Evolutionary conservation across 2,113 vertebrate genomes (phyloP).

Genomic region (Vombatus ursinus): DNA sequence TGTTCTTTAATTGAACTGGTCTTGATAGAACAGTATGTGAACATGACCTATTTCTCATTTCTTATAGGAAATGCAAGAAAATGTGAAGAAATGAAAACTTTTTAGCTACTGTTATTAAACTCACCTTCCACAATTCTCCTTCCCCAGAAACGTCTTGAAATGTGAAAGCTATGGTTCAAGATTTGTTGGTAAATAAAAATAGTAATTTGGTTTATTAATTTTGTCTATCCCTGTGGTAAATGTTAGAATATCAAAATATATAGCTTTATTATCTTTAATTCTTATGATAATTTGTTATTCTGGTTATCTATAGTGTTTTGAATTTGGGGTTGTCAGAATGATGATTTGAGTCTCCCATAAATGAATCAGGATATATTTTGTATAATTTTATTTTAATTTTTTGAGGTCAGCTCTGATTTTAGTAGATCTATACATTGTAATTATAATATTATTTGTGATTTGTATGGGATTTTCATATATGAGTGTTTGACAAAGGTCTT

Average conservation of each 20-base stretch:
- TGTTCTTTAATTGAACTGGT: background rate
- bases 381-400: background rate
- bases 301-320: background rate
- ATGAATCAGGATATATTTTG: background rate
- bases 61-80: slow-evolving; percentile 92
- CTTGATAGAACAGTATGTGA: background rate
- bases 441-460: background rate
- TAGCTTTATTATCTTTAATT: background rate
- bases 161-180: slow-evolving; percentile 88
- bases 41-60: background rate
- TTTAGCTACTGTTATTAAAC: slow-evolving; percentile 91
- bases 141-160: slow-evolving; percentile 91
- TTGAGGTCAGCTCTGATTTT: background rate
- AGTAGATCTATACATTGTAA: background rate
- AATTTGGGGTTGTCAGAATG: background rate
- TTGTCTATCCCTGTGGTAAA: background rate
- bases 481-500: background rate
- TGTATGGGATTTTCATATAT: background rate
- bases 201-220: background rate
- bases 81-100: slow-evolving; percentile 95
- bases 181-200: slow-evolving; percentile 78
- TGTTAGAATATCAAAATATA: background rate
- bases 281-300: background rate
- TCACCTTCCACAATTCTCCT: slow-evolving; percentile 89
- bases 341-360: background rate